These are phyloP conservation scores for Tipula lateralis DNA, from an alignment of 2,888 invertebrate species.

Conservation along the genomic window DNA sequence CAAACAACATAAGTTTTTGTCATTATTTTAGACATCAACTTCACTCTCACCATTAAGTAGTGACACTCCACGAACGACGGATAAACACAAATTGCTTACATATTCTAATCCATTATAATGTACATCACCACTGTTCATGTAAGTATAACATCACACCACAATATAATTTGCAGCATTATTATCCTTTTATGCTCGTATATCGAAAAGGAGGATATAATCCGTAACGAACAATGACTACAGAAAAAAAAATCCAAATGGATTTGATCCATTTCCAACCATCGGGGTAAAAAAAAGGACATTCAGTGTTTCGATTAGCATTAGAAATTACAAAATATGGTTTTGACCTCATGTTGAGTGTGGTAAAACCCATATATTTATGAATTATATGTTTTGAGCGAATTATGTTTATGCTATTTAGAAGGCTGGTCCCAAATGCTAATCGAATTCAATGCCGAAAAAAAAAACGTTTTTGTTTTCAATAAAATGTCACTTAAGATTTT, in stretches of 20 bases:
- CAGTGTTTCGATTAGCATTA: neutral
- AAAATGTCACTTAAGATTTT: neutral
- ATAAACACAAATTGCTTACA: too few relatives aligned
- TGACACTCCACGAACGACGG: too few relatives aligned
- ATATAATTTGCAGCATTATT: neutral
- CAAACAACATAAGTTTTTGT: too few relatives aligned
- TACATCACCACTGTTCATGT: neutral
- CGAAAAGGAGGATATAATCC: neutral
- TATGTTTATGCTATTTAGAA: neutral
- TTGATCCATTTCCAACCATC: neutral
- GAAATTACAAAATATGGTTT: slow-evolving; percentile 1
- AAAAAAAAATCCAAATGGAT: neutral
- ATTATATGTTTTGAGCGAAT: neutral
- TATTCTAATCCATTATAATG: too few relatives aligned
- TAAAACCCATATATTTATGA: neutral
- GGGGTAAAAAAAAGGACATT: neutral
- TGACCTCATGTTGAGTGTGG: neutral
- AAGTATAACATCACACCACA: neutral
- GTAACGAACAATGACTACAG: neutral
- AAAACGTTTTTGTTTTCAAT: neutral
- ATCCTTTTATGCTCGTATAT: neutral
- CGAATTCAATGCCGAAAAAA: neutral
- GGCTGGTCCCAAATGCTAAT: neutral
- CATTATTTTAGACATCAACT: too few relatives aligned
- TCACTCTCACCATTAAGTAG: too few relatives aligned